Conservation (phyloP, 2,797 vertebrate species). For the Cyprinella venusta region DNA sequence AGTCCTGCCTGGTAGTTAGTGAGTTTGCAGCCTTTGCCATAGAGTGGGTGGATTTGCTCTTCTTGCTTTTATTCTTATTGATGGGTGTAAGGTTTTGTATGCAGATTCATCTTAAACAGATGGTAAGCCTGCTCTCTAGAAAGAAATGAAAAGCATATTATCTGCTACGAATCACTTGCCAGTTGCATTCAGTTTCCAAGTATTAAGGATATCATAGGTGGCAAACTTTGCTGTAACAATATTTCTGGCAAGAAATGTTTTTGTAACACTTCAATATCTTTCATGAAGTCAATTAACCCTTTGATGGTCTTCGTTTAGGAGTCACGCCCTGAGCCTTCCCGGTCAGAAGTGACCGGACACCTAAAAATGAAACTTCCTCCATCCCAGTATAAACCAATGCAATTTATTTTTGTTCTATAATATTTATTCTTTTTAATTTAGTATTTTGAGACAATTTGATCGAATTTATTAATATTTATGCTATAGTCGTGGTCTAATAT, state of each 20-base stretch:
- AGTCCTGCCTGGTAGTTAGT: conserved; percentile 19
- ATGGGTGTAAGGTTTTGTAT: neutral
- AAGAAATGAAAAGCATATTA: neutral
- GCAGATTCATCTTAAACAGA: conserved; percentile 15
- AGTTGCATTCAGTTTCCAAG: conserved; percentile 1
- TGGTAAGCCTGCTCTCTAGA: neutral
- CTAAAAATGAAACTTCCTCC: too few species aligned
- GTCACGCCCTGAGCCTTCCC: too few species aligned
- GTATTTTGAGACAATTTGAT: too few species aligned
- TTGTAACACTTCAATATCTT: neutral
- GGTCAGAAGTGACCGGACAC: too few species aligned
- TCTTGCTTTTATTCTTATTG: conserved; percentile 17
- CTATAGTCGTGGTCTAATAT: too few species aligned
- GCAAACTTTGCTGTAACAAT: neutral
- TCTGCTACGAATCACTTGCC: neutral
- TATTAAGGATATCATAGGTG: neutral
- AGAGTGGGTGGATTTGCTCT: conserved; percentile 34
- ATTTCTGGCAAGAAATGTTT: neutral
- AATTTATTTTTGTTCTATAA: too few species aligned
- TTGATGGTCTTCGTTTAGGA: too few species aligned
- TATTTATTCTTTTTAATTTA: too few species aligned
- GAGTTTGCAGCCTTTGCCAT: conserved; percentile 39
- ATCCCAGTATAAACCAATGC: too few species aligned
- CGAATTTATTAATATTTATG: too few species aligned
- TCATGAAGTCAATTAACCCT: neutral